Percentiles rank a stretch among this genome's conserved stretches.
Evolutionary conservation across 2,888 invertebrate genomes (phyloP).

Genomic region (Charanyca ferruginea): DNA sequence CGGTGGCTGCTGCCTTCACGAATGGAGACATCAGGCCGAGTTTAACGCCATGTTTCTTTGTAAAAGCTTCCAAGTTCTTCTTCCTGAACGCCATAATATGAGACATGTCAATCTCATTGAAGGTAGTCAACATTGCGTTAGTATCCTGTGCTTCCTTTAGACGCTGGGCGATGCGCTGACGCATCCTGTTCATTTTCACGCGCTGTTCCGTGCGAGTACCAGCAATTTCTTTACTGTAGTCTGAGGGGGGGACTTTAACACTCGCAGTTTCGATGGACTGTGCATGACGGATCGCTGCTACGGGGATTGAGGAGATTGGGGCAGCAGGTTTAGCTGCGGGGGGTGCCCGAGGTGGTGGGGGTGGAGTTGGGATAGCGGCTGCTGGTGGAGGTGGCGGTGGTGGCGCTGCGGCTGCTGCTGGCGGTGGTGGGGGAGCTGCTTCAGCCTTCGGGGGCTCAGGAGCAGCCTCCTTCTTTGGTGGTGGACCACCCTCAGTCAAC

Average conservation of each 20-base stretch:
- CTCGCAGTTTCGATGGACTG: constrained; percentile 94
- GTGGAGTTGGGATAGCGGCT: constrained; percentile 78
- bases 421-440: constrained; percentile 69
- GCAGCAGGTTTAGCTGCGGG: constrained; percentile 83
- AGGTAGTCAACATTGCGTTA: constrained; percentile 99
- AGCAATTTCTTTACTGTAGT: constrained; percentile 96
- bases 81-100: constrained; percentile 98
- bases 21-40: constrained; percentile 99
- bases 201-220: constrained; percentile 98
- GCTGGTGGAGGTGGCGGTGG: constrained; percentile 75
- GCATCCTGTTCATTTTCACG: constrained; percentile 99
- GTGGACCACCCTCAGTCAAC: constrained; percentile 87
- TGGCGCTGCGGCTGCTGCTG: constrained; percentile 71
- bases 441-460: constrained; percentile 75
- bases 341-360: constrained; percentile 70
- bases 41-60: constrained; percentile 98
- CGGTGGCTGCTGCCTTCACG: constrained; percentile 98
- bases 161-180: constrained; percentile 97
- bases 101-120: constrained; percentile 99
- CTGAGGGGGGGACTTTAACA: constrained; percentile 95
- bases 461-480: constrained; percentile 82
- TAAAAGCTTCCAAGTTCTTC: constrained; percentile 96
- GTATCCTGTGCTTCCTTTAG: constrained; percentile 99
- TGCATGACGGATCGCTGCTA: constrained; percentile 96
- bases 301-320: constrained; percentile 92